Conservation (phyloP, 1,140 invertebrate genomes). For the Zaprionus lachaisei region DNA sequence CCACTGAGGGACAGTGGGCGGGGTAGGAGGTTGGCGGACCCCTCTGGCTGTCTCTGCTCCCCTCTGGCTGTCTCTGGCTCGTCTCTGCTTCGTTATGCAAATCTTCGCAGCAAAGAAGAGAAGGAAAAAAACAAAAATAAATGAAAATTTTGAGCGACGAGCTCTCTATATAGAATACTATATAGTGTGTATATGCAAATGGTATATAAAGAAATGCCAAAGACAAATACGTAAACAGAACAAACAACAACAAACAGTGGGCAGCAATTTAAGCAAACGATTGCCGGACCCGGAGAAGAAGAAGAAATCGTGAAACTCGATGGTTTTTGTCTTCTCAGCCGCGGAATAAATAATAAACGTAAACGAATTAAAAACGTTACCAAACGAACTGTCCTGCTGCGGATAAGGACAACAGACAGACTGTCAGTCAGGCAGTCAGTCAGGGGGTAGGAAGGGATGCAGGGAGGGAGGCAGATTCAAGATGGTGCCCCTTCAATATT, state of each 20-base stretch:
- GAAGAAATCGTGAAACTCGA: slow-evolving; percentile 2
- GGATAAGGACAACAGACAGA: slow-evolving; percentile 13
- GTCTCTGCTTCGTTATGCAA: slow-evolving; percentile 75
- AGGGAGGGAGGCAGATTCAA: background rate
- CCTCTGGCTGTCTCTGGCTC: background rate
- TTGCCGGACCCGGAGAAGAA: slow-evolving; percentile 14
- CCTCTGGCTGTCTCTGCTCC: too few relatives aligned
- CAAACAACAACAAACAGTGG: slow-evolving; percentile 62
- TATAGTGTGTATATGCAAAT: slow-evolving; percentile 70
- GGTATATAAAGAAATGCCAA: slow-evolving; percentile 72
- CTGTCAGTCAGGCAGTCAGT: too few relatives aligned
- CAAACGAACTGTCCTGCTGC: slow-evolving; percentile 52
- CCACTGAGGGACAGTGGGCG: slow-evolving; percentile 14
- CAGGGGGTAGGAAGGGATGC: background rate
- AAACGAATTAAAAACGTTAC: slow-evolving; percentile 77
- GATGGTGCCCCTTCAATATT: slow-evolving; percentile 49
- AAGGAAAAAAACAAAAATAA: slow-evolving; percentile 32
- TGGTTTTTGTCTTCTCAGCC: slow-evolving; percentile 37
- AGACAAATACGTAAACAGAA: slow-evolving; percentile 69
- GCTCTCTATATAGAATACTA: slow-evolving; percentile 26
- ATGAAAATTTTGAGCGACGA: slow-evolving; percentile 67
- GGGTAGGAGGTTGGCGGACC: slow-evolving; percentile 29
- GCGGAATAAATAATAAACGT: slow-evolving; percentile 82
- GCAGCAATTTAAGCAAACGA: slow-evolving; percentile 35
- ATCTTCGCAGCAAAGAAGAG: slow-evolving; percentile 38